These are phyloP conservation scores for Esox lucius DNA, from an alignment of 2,797 vertebrate genomes.

Conservation along the genomic window DNA sequence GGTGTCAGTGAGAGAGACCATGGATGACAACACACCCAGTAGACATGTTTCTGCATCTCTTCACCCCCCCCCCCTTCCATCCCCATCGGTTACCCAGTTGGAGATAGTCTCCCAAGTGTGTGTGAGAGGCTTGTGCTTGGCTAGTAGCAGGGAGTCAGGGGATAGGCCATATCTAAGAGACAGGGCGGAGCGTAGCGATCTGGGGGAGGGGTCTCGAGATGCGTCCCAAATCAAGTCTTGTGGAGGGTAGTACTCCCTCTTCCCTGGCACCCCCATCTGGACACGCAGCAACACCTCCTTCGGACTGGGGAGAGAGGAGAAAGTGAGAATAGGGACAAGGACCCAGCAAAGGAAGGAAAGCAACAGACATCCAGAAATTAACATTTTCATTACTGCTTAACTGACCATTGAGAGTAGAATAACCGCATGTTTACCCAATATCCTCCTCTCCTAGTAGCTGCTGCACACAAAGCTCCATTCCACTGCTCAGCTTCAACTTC, in stretches of 20 bases:
- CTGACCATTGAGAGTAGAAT: neutral
- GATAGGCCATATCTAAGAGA: constrained; percentile 80
- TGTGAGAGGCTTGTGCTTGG: constrained; percentile 88
- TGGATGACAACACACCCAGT: neutral
- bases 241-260: constrained; percentile 75
- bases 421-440: constrained; percentile 77
- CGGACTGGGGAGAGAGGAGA: constrained; percentile 50
- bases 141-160: constrained; percentile 85
- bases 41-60: neutral
- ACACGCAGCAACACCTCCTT: constrained; percentile 84
- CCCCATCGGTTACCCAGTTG: constrained; percentile 79
- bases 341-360: neutral
- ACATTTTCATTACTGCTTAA: neutral
- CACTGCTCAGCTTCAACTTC: constrained; percentile 82
- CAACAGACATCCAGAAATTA: neutral
- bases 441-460: constrained; percentile 82
- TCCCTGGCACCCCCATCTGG: constrained; percentile 82
- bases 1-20: neutral
- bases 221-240: constrained; percentile 87
- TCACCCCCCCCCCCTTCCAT: neutral
- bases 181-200: constrained; percentile 73
- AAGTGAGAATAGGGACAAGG: neutral
- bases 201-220: constrained; percentile 76
- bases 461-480: constrained; percentile 82
- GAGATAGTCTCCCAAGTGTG: constrained; percentile 88